Base-by-base conservation (phyloP, 2,797 vertebrate species). In the Centroberyx gerrardi region DNA sequence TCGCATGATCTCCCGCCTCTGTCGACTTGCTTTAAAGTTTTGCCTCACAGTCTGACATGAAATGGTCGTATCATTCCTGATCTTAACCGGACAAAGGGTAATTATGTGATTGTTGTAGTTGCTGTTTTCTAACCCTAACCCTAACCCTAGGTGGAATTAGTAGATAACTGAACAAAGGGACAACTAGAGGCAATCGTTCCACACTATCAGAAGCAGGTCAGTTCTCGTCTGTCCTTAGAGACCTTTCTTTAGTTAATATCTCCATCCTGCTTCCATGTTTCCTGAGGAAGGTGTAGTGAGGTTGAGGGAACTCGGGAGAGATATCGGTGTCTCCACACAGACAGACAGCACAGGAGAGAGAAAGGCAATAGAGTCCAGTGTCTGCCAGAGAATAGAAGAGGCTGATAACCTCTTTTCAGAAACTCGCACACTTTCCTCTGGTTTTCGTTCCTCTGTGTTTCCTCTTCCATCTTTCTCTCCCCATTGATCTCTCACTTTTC, bases 1-100 rank as follows among this genome's bases (percentile, higher is more conserved):
- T 31, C 22, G n/a, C 44, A 67, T 68, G 66, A 76, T 48, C 75
- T 82, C 59, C 65, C 58, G 51, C 49, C 42, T 62, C 66, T 44
- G 58, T 78, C 82, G 66, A 58, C 17, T 82, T 72, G 65, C 61
- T 44, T 40, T 77, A 58, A 78, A 72, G 70, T 67, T 75, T 55
- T 29, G 3, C 63, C 52, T 42, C 69, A 18, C 31, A 74, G 3
- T 36, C 18, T 62, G 69, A 68, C 49, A 9, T 15, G n/a, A 65
- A 18, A 62, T 73, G 72, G 62, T 75, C 4, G 60, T 33, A 22
- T 22, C 3, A 56, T 64, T 60, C 48, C 44, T 64, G 42, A 31
- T 53, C 14, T 40, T 44, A 59, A 74, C 58, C 8, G 6, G 10
- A 29, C 17, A 44, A 14, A 18, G 8, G 4, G 18, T 28, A 63